Evolutionary conservation across 2,888 invertebrate species (phyloP).

Genomic region (Hipparchia semele): DNA sequence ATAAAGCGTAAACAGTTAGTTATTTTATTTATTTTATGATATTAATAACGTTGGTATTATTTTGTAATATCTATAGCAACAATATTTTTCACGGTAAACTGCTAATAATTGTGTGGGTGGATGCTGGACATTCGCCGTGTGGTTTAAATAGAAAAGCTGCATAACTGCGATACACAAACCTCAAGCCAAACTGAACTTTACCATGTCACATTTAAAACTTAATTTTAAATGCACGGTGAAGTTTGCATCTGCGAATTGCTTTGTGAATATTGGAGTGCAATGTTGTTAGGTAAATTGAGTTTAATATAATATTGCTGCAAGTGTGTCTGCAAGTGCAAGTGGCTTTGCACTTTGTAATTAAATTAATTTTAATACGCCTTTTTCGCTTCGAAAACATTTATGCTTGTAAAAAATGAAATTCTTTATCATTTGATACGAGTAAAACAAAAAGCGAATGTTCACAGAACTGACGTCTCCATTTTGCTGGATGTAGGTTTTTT

Average conservation of each 20-base stretch:
- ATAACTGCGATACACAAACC: slow-evolving; percentile 13
- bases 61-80: not conserved
- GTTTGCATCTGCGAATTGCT: slow-evolving; percentile 31
- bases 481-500: too few species aligned
- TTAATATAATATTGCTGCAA: slow-evolving; percentile 34
- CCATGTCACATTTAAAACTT: not conserved
- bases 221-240: slow-evolving; percentile 14
- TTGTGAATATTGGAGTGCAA: slow-evolving; percentile 35
- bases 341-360: slow-evolving; percentile 2
- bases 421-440: not conserved
- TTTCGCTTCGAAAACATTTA: not conserved
- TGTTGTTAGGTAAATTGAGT: slow-evolving; percentile 37
- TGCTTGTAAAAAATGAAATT: not conserved
- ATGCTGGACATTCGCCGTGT: slow-evolving; percentile 7
- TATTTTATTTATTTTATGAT: too few species aligned
- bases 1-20: too few species aligned
- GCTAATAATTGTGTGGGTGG: slow-evolving; percentile 13
- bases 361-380: slow-evolving; percentile 12
- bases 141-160: slow-evolving; percentile 20
- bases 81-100: slow-evolving; percentile 5
- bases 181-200: slow-evolving; percentile 19
- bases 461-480: not conserved
- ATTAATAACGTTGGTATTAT: too few species aligned
- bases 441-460: not conserved
- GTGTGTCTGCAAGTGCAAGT: slow-evolving; percentile 15